These are phyloP conservation scores for Anolis apletophallus DNA, from an alignment of 2,797 vertebrate genomes.

Conservation along the genomic window DNA sequence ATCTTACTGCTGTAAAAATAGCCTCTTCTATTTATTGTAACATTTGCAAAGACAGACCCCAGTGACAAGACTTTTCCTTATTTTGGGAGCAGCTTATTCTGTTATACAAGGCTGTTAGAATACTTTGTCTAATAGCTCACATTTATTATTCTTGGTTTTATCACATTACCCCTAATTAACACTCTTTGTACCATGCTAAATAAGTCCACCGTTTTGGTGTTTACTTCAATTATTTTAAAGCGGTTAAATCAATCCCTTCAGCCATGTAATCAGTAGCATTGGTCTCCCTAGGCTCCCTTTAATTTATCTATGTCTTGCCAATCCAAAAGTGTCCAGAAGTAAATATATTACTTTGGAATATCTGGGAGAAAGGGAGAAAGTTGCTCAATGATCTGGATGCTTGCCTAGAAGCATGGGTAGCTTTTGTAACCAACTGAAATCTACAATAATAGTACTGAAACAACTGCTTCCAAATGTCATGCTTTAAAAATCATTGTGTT, in stretches of 20 bases:
- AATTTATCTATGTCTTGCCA: conserved; percentile 47
- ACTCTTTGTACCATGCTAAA: conserved; percentile 52
- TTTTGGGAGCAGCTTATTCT: conserved; percentile 9
- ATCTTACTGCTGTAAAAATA: background rate
- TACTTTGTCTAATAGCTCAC: background rate
- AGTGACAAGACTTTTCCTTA: background rate
- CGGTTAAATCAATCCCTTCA: conserved; percentile 37
- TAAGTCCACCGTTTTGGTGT: conserved; percentile 45
- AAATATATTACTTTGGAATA: background rate
- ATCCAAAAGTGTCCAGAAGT: conserved; percentile 7
- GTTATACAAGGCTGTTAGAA: conserved; percentile 14
- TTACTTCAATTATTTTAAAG: conserved; percentile 41
- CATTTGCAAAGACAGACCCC: background rate
- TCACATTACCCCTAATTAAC: conserved; percentile 57
- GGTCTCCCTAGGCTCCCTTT: conserved; percentile 12
- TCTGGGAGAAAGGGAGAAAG: background rate
- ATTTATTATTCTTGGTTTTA: conserved; percentile 52
- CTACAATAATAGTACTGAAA: background rate
- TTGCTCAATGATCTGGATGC: background rate
- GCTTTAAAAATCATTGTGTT: background rate
- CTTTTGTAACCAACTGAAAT: conserved; percentile 16
- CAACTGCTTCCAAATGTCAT: background rate
- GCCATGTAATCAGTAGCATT: conserved; percentile 21
- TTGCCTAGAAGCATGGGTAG: accelerated
- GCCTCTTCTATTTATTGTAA: background rate